Base-by-base conservation (phyloP, 2,113 vertebrate species). In the Myiagra hebetior region DNA sequence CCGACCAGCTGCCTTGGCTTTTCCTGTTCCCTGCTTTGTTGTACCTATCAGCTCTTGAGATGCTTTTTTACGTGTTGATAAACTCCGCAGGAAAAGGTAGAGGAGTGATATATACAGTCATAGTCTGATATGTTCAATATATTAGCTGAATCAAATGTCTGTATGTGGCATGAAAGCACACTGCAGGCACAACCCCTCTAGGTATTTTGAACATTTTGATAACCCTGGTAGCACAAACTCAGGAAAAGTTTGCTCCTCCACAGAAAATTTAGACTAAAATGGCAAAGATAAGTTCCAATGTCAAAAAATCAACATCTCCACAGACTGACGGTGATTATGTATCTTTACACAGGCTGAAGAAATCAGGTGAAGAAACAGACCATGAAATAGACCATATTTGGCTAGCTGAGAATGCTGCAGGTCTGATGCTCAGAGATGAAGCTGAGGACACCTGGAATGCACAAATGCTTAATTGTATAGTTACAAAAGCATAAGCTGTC, bases 141-240 rank as follows among this genome's bases (percentile, higher is more conserved):
- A 28, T 24, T 15, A 76, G 7, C n/a, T 76, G 33, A 73, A 65
- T 57, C 21, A 24, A 57, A 31, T n/a, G 7, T 17, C 27, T 53
- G 27, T 75, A 2, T 4, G 17, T 11, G 12, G 8, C 41, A 18
- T 7, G 37, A 80, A 87, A 69, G 14, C 14, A 60, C 0, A 0
- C 8, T 63, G 35, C 14, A 57, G 26, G 10, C 10, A 63, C 27
- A 77, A 22, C 5, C 8, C 8, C 10, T 65, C 9, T 2, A 0
- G 18, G 24, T 10, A 49, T 62, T 83, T 80, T 33, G 23, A 90
- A 35, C 3, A 62, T 59, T 86, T 86, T 80, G 20, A 65, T 73
- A 87, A 76, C 4, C 26, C 5, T 19, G 11, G n/a, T 52, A 76
- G 41, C 47, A 83, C 30, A 35, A 87, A n/a, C 12, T 83, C 17